Evolutionary conservation across 2,888 invertebrate species (phyloP), one percentile per base, ranked within the genome.

Genomic region (Geophilus truncorum): DNA sequence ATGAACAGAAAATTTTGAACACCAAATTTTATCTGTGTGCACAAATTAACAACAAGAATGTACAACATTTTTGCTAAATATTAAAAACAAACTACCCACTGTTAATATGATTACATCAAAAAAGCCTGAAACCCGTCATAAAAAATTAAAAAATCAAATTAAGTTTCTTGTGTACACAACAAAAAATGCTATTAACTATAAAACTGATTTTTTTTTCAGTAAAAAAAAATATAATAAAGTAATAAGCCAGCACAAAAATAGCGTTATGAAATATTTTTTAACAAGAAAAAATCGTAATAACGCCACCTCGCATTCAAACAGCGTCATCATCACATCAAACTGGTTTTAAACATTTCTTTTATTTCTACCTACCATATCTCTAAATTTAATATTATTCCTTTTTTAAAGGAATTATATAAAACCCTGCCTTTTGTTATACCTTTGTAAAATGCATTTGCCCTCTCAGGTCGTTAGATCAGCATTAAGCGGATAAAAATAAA

Each of bases 21-120:
- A 70, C 70, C 70, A 70, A 70, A 70, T 70, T 70, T 70, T 70
- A 70, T 70, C 70, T 70, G 70, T 70, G 70, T 70, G 70, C 70
- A 70, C 70, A 70, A 70, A 70, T 70, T 70, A 70, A 70, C 70
- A 70, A 70, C 70, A 70, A 70, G 70, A 70, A 70, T 70, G 23
- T 70, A 70, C 70, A 70, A 70, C 70, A 70, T 25, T 70, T n/a
- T 70, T 28, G 70, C 70, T 70, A 70, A 3, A 70, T 70, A 70
- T 70, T 70, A 70, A 70, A 62, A 70, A 70, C 25, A 70, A 70
- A 70, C 51, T 51, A 70, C 25, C 70, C 25, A 70, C 51, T 51
- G 28, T 70, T 70, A 70, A 28, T 70, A 70, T 70, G 70, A 70
- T 70, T 70, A 70, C 70, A 70, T 25, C 70, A 25, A 10, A 70